Conservation (phyloP, 2,113 vertebrate species). For the Parus major region DNA sequence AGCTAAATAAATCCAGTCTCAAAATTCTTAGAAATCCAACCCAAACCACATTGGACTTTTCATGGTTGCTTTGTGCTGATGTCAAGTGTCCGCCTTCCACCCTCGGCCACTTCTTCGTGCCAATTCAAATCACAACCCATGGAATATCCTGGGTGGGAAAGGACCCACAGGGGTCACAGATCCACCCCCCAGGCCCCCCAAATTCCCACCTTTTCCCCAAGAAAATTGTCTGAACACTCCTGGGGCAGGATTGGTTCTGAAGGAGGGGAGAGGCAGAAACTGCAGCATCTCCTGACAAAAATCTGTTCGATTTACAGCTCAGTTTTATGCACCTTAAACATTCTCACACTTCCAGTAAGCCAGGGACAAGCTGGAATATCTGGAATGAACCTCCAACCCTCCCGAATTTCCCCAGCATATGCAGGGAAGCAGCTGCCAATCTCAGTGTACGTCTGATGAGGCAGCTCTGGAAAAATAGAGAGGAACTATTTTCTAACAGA, state of each 20-base stretch:
- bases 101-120: not conserved
- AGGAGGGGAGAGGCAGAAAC: not conserved
- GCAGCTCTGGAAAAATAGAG: not conserved
- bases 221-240: accelerated
- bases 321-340: not conserved
- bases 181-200: not conserved
- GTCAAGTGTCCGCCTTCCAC: not conserved
- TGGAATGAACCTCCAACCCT: conserved; percentile 10
- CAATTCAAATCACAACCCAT: not conserved
- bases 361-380: not conserved
- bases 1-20: not conserved
- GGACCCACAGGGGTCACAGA: not conserved
- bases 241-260: not conserved
- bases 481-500: conserved; percentile 40
- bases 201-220: not conserved
- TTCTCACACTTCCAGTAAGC: not conserved
- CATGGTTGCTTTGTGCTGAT: accelerated
- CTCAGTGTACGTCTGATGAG: not conserved
- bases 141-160: not conserved
- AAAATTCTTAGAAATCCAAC: not conserved
- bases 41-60: accelerated
- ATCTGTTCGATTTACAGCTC: not conserved
- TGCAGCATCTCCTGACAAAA: not conserved
- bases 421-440: conserved; percentile 40
- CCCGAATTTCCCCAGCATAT: conserved; percentile 3